These are phyloP conservation scores for Autographa gamma DNA, from an alignment of 2,888 invertebrate species.

Conservation along the genomic window DNA sequence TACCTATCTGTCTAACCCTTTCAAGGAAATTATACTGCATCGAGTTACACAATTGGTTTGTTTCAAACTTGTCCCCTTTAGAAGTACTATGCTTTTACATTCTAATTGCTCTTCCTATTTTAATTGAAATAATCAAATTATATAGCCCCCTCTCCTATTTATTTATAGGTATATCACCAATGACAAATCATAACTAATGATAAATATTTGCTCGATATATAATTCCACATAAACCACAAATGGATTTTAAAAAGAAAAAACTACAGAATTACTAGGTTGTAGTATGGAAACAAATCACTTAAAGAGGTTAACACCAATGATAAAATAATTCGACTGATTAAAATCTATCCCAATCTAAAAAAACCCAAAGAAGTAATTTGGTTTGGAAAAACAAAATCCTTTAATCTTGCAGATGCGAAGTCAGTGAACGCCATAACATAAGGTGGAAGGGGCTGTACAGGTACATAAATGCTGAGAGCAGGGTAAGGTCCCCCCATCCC, in stretches of 20 bases:
- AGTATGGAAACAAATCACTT: no score
- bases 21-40: constrained; percentile 31
- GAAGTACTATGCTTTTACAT: not conserved
- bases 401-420: constrained; percentile 2
- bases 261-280: no score
- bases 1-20: constrained; percentile 13
- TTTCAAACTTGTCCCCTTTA: constrained; percentile 21
- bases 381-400: not conserved
- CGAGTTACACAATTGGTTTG: constrained; percentile 30
- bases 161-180: no score
- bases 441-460: constrained; percentile 22
- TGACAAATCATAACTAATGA: no score
- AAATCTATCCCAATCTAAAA: no score
- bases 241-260: no score
- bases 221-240: no score
- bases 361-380: not conserved
- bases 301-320: no score
- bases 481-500: constrained; percentile 9
- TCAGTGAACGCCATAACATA: not conserved
- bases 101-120: not conserved
- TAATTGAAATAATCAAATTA: not conserved
- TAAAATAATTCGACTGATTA: no score
- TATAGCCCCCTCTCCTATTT: no score
- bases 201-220: no score
- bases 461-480: constrained; percentile 9